Evolutionary conservation across 2,797 vertebrate species (phyloP), one percentile per base, ranked within the genome.

Genomic region (Anguilla obscura): DNA sequence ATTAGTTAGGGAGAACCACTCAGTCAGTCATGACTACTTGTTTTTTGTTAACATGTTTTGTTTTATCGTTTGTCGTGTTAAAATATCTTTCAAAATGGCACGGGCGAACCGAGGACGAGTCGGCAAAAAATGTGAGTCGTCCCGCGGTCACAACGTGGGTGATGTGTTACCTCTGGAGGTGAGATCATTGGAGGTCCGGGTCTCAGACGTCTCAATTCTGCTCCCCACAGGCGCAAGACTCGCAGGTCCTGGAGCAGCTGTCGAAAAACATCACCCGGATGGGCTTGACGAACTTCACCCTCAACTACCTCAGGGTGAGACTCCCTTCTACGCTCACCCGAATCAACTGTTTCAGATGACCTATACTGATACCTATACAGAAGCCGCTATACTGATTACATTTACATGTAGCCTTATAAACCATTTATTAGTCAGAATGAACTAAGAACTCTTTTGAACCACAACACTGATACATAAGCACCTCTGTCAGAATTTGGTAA

Each of bases 231-330:
- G 98, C 99, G 95, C 98, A 99, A 97, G 99, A 99, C 96, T 98
- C 99, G 96, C 98, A 99, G 97, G 97, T 99, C 95, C 96, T 99
- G 96, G 99, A 99, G 94, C 99, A 99, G 94, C 97, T 99, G 95
- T 99, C 98, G 94, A 99, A 99, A 98, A 99, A 99, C 96, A 99
- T 99, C 96, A 99, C 98, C 94, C 97, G 99, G 92, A 99, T 99
- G 98, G 99, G 99, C 92, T 96, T 99, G 94, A 99, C 98, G 93
- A 99, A 99, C 96, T 99, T 99, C 96, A 99, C 99, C 94, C 98
- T 99, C 97, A 99, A 99, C 99, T 99, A 99, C 98, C 99, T 99
- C 99, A 98, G 98, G 98, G 99, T 99, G 97, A 98, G 97, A 76
- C 7, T 12, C 88, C 88, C 36, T 3, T 40, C 85, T 30, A 66